Evolutionary conservation across 2,113 vertebrate species (phyloP).

Genomic region (Dryoscopus gambensis): DNA sequence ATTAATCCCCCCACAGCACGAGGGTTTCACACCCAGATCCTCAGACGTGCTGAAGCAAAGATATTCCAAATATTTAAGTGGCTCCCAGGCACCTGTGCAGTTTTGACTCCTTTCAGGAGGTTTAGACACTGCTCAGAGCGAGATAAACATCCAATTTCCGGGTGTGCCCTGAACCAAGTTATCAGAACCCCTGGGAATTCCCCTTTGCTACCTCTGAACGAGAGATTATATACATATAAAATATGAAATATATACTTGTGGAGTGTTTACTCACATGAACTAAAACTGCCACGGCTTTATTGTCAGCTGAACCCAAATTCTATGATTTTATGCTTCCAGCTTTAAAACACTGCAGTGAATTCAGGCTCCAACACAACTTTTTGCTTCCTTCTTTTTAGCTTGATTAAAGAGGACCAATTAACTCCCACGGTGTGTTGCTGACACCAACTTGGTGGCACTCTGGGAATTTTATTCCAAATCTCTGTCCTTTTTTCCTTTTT

Average conservation of each 20-base stretch:
- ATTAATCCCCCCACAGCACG: fast-evolving
- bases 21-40: too few relatives aligned
- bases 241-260: neutral
- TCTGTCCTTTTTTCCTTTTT: neutral
- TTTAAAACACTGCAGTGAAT: neutral
- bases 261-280: neutral
- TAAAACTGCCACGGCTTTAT: neutral
- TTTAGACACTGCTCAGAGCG: neutral
- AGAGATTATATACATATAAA: neutral
- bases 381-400: neutral
- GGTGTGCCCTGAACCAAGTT: neutral
- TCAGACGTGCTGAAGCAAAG: neutral
- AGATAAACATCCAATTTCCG: neutral
- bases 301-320: neutral
- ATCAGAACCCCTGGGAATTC: neutral
- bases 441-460: neutral
- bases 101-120: neutral
- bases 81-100: neutral
- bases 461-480: neutral
- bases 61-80: neutral
- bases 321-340: neutral
- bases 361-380: neutral
- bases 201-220: neutral
- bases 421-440: neutral
- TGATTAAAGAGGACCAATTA: neutral